phyloP scores from a whole-genome alignment of 2,888 invertebrate species.

The Apamea sordens region DNA sequence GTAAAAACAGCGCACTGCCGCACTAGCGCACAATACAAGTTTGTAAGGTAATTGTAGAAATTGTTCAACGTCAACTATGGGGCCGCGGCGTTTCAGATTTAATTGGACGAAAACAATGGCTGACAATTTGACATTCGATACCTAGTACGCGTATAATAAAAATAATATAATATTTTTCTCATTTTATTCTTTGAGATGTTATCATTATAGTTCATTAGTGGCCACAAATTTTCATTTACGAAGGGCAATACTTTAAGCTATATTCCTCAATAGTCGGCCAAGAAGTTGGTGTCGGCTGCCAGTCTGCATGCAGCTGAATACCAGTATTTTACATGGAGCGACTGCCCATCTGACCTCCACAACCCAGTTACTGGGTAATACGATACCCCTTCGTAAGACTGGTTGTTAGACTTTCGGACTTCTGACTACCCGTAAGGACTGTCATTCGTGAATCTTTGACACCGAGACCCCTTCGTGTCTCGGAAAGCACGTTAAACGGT shows the following conservation, averaged over 20 bases:
- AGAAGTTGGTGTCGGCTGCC: no score
- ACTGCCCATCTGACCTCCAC: no score
- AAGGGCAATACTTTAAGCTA: background rate
- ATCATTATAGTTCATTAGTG: slow-evolving; percentile 2
- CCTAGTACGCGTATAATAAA: background rate
- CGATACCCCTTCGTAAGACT: no score
- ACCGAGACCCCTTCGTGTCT: no score
- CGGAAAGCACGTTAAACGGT: no score
- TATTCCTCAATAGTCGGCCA: background rate
- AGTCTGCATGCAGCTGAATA: no score
- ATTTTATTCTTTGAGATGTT: background rate
- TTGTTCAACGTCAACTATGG: slow-evolving; percentile 32
- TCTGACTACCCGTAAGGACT: no score
- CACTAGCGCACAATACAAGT: background rate
- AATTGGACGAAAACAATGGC: slow-evolving; percentile 30
- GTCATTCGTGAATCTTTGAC: no score
- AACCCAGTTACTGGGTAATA: no score
- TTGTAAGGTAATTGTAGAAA: slow-evolving; percentile 27
- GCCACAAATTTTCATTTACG: background rate
- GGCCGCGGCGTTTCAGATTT: slow-evolving; percentile 2
- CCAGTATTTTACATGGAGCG: no score
- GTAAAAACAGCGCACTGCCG: background rate
- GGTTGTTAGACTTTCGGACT: no score
- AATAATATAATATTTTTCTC: no score
- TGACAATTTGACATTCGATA: slow-evolving; percentile 10